Evolutionary conservation across 2,888 invertebrate species (phyloP), one percentile per base, ranked within the genome.

Genomic region (Tetrapedia diversipes): DNA sequence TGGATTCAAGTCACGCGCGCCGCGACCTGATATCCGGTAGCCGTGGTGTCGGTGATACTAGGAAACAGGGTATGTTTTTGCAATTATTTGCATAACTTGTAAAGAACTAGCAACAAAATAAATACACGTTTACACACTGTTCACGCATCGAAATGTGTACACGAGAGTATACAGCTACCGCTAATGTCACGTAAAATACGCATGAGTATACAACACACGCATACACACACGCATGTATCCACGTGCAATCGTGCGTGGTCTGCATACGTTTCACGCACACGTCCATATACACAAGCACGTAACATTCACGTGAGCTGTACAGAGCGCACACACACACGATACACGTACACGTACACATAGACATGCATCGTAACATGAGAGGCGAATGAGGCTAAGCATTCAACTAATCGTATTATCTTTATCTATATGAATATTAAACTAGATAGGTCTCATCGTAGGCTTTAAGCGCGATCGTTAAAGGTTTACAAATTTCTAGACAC

Each of bases 51-150:
- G 86, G 95, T 95, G 95, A 95, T 95, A 95, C 94, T 96, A 96
- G 96, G 96, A 96, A 96, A 96, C 96, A 96, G 96, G 96, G 96
- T 96, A 96, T 95, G 96, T 96, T 96, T 93, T 96, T 96, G 96
- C 96, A 96, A 96, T 96, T 96, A 95, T 95, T 95, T 95, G 94
- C 94, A 94, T 95, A 94, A 94, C 85, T 86, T 88, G 86, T 89
- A 89, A 89, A 86, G 80, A 83, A 86, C 70, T 85, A 85, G 84
- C 75, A 74, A 81, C 79, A 78, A 82, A 77, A 79, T 83, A 51
- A 80, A 63, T 24, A 59, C 45, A 45, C 41, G 32, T 37, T n/a
- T n/a, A 16, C 11, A 68, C 65, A 65, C 11, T 14, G 11, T 43
- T 51, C 7, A 57, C 45, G 22, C 66, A 27, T 14, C n/a, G 29